Base-by-base conservation (phyloP, 1,140 invertebrate genomes). In the Brachionus rotundiformis region DNA sequence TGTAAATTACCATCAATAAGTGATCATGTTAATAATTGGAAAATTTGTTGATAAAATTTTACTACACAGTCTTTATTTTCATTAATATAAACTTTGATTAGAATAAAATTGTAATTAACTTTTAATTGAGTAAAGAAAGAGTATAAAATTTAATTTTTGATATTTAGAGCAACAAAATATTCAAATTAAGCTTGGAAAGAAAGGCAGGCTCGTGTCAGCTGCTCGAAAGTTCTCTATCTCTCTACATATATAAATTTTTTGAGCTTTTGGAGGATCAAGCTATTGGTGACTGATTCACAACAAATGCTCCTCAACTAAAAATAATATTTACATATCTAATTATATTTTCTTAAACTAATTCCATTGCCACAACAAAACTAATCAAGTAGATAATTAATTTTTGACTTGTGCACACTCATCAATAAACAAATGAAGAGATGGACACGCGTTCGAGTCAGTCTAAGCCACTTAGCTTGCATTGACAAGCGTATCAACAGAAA, bases 401-500 rank as follows among this genome's bases (percentile, higher is more conserved):
- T 68, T 68, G 63, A 68, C 63, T 68, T 68, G 16, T 68, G 63
- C 36, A 68, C 36, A 68, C 63, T 68, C 63, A 68, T 68, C 63
- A 33, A 33, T 68, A 68, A 68, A 36, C 63, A 68, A 68, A 68
- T 68, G 13, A 68, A 68, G 68, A 73, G 36, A 73, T 27, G 68
- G 68, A 73, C 68, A 73, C 68, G 68, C 68, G 61, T 65, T 65
- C 47, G 23, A 10, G n/a, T 19, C 47, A 23, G 27, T 68, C 16
- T 36, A 36, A 36, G 16, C 16, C n/a, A 13, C 25, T 73, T 73
- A 73, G 68, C 25, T 25, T 39, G 36, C 41, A 73, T 73, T 73
- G 68, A 73, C 68, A 73, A 44, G 68, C 68, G 44, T 73, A 73
- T 73, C 68, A 73, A 25, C 47, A 73, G 36, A 73, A 73, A 73